Conservation (phyloP, 2,888 invertebrate genomes). For the Bimastos eiseni region DNA sequence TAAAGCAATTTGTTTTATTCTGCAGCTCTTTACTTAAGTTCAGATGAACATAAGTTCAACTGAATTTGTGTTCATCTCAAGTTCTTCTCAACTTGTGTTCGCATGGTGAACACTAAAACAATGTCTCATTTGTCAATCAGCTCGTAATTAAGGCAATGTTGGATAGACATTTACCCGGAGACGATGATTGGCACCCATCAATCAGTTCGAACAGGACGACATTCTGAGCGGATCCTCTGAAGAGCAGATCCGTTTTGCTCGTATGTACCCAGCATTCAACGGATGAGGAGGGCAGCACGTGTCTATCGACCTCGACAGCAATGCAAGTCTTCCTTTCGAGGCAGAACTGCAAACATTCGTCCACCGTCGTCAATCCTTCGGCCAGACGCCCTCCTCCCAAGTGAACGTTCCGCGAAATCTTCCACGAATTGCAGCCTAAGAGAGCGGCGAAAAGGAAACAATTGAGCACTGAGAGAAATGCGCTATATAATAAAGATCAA, state of each 20-base stretch:
- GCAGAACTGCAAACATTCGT: neutral
- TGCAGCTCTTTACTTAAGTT: too few species aligned
- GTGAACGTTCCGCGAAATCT: neutral
- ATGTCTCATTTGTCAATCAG: too few species aligned
- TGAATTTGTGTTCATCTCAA: too few species aligned
- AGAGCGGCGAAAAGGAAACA: neutral
- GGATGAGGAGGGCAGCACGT: neutral
- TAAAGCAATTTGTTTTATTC: too few species aligned
- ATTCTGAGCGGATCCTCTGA: neutral
- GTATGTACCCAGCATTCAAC: neutral
- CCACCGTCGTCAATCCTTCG: neutral
- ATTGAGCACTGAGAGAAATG: neutral
- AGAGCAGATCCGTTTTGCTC: neutral
- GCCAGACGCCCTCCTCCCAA: neutral
- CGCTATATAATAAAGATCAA: neutral
- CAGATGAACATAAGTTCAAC: too few species aligned
- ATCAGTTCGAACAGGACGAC: neutral
- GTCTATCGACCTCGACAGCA: neutral
- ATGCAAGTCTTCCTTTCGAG: neutral
- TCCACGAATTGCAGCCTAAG: neutral
- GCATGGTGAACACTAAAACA: too few species aligned
- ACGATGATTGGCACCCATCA: neutral
- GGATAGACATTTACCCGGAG: too few species aligned
- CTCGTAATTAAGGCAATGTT: too few species aligned
- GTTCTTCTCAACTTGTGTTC: too few species aligned